These are phyloP conservation scores for Scolanthus callimorphus DNA, from an alignment of 92 coral and sea anemone genomes.

Conservation along the genomic window DNA sequence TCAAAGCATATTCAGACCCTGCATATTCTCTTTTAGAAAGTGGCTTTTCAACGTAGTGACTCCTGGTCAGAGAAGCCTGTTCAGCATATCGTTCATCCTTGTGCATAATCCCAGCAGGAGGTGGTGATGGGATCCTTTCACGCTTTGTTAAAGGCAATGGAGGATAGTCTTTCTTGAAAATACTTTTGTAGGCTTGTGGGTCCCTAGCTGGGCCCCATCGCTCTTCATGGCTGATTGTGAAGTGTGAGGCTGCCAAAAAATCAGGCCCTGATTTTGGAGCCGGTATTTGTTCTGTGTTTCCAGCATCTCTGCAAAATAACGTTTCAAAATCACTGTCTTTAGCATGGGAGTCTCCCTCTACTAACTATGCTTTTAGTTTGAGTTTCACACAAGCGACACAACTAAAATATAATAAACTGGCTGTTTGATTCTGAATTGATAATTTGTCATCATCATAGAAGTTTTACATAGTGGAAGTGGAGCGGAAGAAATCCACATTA, in stretches of 20 bases:
- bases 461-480: too few relatives aligned
- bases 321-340: too few relatives aligned
- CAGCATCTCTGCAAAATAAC: slow-evolving; percentile 44
- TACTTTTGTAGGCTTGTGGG: slow-evolving; percentile 75
- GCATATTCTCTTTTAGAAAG: slow-evolving; percentile 26
- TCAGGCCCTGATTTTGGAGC: slow-evolving; percentile 68
- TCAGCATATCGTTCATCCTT: slow-evolving; percentile 74
- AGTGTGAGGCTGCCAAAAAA: slow-evolving; percentile 78
- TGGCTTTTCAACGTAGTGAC: slow-evolving; percentile 78
- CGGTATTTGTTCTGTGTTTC: slow-evolving; percentile 67
- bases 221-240: slow-evolving; percentile 84
- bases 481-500: too few relatives aligned
- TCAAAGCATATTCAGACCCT: slow-evolving; percentile 51
- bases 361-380: too few relatives aligned
- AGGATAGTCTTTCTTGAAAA: slow-evolving; percentile 86
- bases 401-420: too few relatives aligned
- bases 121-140: slow-evolving; percentile 91
- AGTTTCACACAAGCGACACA: too few relatives aligned
- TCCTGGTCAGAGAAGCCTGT: slow-evolving; percentile 74
- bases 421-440: too few relatives aligned
- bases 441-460: too few relatives aligned
- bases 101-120: slow-evolving; percentile 83
- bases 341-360: too few relatives aligned
- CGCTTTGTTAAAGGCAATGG: slow-evolving; percentile 79
- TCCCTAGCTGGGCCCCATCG: slow-evolving; percentile 78